A percentile compares a stretch with the other conserved stretches of the same genome.
Conservation (phyloP, 2,797 vertebrate species). For the Schizopygopsis malacanthus region DNA sequence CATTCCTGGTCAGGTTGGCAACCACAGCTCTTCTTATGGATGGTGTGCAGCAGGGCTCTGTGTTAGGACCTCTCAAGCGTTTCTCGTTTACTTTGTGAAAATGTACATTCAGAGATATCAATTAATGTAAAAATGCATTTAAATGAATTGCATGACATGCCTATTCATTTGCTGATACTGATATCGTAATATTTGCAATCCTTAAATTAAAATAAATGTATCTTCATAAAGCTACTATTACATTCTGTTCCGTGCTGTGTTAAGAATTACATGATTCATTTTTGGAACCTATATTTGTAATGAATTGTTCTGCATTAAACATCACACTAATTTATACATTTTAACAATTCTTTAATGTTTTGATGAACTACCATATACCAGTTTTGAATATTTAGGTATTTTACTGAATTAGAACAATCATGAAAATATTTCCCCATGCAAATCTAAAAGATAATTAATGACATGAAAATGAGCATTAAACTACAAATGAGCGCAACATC, state of each 20-base stretch:
- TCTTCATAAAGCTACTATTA: neutral
- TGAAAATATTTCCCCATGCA: no score
- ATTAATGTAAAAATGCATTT: neutral
- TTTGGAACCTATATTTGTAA: neutral
- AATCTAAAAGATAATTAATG: no score
- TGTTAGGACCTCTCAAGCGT: neutral
- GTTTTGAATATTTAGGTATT: no score
- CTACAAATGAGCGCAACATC: no score
- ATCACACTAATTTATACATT: neutral
- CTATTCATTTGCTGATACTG: neutral
- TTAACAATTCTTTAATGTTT: neutral
- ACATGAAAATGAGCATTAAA: no score
- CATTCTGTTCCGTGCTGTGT: neutral
- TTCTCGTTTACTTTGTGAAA: neutral
- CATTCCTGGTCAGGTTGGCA: slow-evolving; percentile 39
- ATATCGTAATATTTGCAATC: neutral
- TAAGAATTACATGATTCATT: neutral
- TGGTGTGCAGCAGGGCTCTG: slow-evolving; percentile 35
- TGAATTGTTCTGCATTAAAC: neutral
- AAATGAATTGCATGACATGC: no score
- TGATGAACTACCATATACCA: no score
- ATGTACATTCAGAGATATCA: neutral
- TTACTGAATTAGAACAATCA: no score
- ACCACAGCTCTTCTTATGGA: slow-evolving; percentile 44
- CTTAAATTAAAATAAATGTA: neutral